Base-by-base conservation (phyloP, 2,888 invertebrate species). In the Prosapia bicincta region DNA sequence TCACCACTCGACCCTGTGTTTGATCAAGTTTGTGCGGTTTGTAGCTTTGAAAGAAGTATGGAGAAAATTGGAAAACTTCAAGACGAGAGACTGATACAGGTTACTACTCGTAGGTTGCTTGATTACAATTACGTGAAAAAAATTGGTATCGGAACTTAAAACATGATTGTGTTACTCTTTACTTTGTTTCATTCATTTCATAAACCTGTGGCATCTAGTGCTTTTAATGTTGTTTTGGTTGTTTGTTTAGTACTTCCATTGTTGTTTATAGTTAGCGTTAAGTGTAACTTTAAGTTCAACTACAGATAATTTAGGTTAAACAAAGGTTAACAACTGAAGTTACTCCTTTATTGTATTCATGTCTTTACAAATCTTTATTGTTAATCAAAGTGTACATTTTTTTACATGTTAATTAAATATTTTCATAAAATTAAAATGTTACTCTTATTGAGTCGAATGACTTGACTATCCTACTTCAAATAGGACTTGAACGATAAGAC, bases 51-150 rank as follows among this genome's bases (percentile, higher is more conserved):
- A 81, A 87, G 86, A 32, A 88, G 88, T 80, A 89, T 89, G 83
- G 87, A 89, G 71, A 89, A 89, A 80, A 88, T 92, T 68, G 88
- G 88, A 0, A 89, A 89, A 80, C 85, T 93, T 80, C 90, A 92
- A 79, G 90, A 92, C 80, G 88, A 89, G 83, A 86, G 91, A 66
- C 74, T 77, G n/a, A 26, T 75, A 68, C 32, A 67, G 54, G 68
- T 74, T 65, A 69, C 65, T 65, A 74, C 68, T 28, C 54, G 69
- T 3, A 26, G 74, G n/a, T 65, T 74, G 15, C 74, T 74, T 65
- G 65, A 65, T 66, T 65, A 65, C 30, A 26, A 74, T 54, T 74
- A 69, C 43, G 69, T 69, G 20, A 54, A 54, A 54, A 54, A 54
- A 54, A 54, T 54, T 54, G 54, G 54, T 54, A 54, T 54, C 54